Percentiles rank a stretch among this genome's conserved stretches.
Evolutionary conservation across 2,113 vertebrate genomes (phyloP).

Genomic region (Heliornis fulica): DNA sequence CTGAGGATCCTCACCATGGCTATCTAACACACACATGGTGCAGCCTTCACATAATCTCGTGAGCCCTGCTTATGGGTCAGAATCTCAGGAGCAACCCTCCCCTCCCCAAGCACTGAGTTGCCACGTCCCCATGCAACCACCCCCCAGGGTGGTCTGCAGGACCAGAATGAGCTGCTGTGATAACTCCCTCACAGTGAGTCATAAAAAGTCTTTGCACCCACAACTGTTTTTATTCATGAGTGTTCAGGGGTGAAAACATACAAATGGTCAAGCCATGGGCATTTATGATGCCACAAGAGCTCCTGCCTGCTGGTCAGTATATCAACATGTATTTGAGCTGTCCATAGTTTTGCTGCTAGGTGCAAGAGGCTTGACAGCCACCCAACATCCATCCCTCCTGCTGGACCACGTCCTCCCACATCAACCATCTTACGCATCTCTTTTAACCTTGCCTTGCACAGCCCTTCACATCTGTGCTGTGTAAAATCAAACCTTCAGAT

Average conservation of each 20-base stretch:
- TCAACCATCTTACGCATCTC: not conserved
- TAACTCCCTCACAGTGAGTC: not conserved
- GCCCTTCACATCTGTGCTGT: not conserved
- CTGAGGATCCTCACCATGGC: not conserved
- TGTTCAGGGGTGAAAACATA: not conserved
- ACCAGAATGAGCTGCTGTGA: not conserved
- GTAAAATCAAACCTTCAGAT: not conserved
- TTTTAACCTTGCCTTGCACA: not conserved
- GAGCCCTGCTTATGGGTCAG: not conserved
- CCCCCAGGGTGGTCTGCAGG: not conserved
- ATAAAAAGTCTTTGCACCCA: not conserved
- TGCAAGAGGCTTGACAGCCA: not conserved
- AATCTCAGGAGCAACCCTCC: not conserved
- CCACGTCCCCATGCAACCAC: fast-evolving
- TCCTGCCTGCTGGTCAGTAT: not conserved
- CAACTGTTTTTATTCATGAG: not conserved
- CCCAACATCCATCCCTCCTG: not conserved
- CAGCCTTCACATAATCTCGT: not conserved
- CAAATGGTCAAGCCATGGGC: not conserved
- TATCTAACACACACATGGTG: not conserved
- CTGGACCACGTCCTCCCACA: not conserved
- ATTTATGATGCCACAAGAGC: not conserved
- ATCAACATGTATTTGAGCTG: not conserved
- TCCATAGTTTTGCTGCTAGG: fast-evolving
- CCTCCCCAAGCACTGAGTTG: not conserved